A percentile compares a stretch with the other conserved stretches of the same genome.
phyloP scores from a whole-genome alignment of 2,113 vertebrate species.

The Poeciliopsis turrubarensis region DNA sequence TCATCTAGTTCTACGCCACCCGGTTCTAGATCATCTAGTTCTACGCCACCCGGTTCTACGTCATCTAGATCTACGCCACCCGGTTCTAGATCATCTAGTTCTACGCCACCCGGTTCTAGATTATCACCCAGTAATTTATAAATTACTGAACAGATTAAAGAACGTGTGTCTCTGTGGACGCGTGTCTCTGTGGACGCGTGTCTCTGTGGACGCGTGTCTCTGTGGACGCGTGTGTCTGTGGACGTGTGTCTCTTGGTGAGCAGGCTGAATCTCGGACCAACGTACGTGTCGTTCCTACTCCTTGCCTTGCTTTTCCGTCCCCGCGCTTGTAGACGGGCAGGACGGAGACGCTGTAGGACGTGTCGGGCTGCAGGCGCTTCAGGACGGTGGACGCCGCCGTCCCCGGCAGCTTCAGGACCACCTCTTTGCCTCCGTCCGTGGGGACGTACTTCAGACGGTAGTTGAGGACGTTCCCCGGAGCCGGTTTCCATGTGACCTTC shows the following conservation, averaged over 20 bases:
- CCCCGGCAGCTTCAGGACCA: slow-evolving; percentile 81
- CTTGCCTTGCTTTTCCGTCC: slow-evolving; percentile 94
- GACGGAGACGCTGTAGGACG: slow-evolving; percentile 87
- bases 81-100: no score
- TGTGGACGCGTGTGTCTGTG: background rate
- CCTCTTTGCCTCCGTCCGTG: slow-evolving; percentile 79
- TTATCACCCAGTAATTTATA: no score
- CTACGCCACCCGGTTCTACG: no score
- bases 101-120: no score
- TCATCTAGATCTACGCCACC: no score
- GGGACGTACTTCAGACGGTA: slow-evolving; percentile 89
- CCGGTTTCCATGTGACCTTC: slow-evolving; percentile 86
- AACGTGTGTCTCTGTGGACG: no score
- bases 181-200: no score
- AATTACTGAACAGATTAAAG: no score
- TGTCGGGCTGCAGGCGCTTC: slow-evolving; percentile 85
- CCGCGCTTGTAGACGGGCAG: slow-evolving; percentile 89
- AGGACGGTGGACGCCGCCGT: slow-evolving; percentile 81
- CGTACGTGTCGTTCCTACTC: slow-evolving; percentile 95
- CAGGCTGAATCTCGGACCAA: slow-evolving; percentile 78
- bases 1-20: no score
- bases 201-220: background rate
- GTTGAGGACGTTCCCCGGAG: slow-evolving; percentile 85
- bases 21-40: no score
- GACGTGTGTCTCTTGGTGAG: slow-evolving; percentile 28